A percentile compares a stretch with the other conserved stretches of the same genome.
These are phyloP conservation scores for Pyralis farinalis DNA, from an alignment of 2,888 invertebrate genomes.

Conservation along the genomic window DNA sequence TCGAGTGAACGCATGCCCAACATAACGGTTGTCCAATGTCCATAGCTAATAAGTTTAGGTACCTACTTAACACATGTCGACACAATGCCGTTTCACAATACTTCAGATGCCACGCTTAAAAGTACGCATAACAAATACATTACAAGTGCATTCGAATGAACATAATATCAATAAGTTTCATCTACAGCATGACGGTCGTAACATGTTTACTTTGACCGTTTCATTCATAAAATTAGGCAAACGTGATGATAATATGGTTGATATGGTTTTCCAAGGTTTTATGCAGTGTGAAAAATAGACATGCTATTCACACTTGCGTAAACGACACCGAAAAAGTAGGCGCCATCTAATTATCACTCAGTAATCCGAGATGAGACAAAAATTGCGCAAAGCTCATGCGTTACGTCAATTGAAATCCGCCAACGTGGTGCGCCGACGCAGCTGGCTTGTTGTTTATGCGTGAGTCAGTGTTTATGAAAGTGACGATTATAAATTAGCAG, in stretches of 20 bases:
- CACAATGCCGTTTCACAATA: constrained; percentile 18
- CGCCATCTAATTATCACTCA: constrained; percentile 47
- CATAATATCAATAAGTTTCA: background rate
- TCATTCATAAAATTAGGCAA: constrained; percentile 5
- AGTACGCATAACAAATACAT: constrained; percentile 8
- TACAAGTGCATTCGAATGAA: background rate
- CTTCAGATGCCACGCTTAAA: constrained; percentile 12
- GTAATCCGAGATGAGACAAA: constrained; percentile 43
- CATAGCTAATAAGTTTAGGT: constrained; percentile 19
- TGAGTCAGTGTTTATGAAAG: constrained; percentile 69
- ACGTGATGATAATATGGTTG: constrained; percentile 1
- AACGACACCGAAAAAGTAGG: constrained; percentile 31
- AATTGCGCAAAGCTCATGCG: constrained; percentile 38
- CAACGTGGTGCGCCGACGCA: constrained; percentile 35
- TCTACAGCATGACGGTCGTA: background rate
- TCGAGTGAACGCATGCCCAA: constrained; percentile 18
- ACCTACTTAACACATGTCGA: constrained; percentile 17
- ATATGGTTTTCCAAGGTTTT: constrained; percentile 10
- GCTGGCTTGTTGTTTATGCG: constrained; percentile 43
- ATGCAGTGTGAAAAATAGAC: constrained; percentile 10
- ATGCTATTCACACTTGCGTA: constrained; percentile 31
- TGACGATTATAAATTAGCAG: constrained; percentile 72
- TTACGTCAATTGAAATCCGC: constrained; percentile 44
- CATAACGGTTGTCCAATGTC: constrained; percentile 11
- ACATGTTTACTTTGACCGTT: constrained; percentile 4